Evolutionary conservation across 2,888 invertebrate genomes (phyloP).

Genomic region (Ectobius pallidus): DNA sequence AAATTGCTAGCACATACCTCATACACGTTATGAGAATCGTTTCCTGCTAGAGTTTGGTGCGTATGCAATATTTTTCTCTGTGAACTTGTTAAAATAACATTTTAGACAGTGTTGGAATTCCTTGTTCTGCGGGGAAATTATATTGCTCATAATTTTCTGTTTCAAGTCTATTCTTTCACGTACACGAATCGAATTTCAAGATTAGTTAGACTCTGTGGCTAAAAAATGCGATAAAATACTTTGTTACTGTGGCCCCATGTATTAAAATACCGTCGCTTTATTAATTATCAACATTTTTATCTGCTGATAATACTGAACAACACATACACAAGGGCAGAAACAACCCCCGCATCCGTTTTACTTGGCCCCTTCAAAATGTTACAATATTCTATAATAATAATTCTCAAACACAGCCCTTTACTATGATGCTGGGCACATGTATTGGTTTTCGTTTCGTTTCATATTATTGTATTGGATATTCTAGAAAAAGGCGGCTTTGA

Average conservation of each 20-base stretch:
- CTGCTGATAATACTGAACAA: conserved; percentile 15
- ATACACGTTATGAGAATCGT: too few relatives aligned
- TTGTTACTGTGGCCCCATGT: background rate
- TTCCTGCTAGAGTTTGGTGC: too few relatives aligned
- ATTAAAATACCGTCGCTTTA: conserved; percentile 25
- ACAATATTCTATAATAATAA: background rate
- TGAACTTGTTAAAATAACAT: too few relatives aligned
- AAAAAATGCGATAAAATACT: conserved; percentile 27
- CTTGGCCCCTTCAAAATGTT: background rate
- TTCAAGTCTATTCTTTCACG: conserved; percentile 3
- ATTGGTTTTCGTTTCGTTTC: conserved; percentile 36
- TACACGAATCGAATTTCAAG: conserved; percentile 17
- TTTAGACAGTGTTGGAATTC: background rate
- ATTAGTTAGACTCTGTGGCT: background rate
- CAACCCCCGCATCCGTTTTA: background rate
- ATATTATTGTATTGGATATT: conserved; percentile 36
- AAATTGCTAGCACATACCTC: too few relatives aligned
- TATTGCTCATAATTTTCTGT: background rate
- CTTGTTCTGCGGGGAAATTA: conserved; percentile 9
- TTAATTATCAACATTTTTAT: conserved; percentile 29
- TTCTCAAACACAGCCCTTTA: background rate
- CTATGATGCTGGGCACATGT: conserved; percentile 3
- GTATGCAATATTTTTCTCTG: too few relatives aligned
- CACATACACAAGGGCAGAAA: background rate
- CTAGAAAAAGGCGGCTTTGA: conserved; percentile 7